Evolutionary conservation across 1,140 invertebrate genomes (phyloP).

Genomic region (Sycophila sp.): DNA sequence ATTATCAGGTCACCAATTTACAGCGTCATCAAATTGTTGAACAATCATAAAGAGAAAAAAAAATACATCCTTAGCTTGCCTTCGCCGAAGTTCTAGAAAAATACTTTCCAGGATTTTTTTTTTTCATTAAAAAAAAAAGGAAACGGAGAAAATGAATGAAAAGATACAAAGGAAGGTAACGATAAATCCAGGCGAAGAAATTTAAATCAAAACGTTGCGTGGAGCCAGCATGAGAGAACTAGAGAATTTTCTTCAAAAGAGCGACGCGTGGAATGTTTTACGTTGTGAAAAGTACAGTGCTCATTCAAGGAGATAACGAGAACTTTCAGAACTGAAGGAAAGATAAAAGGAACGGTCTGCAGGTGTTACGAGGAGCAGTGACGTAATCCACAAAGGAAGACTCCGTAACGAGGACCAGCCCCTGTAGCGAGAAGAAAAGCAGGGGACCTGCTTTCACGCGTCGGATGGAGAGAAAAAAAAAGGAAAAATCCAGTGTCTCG

Average conservation of each 20-base stretch:
- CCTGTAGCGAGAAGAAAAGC: background rate
- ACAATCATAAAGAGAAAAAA: too few relatives aligned
- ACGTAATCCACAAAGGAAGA: conserved; percentile 25
- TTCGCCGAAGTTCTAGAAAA: too few relatives aligned
- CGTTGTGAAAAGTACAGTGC: conserved; percentile 13
- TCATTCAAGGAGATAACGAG: conserved; percentile 29
- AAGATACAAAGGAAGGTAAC: background rate
- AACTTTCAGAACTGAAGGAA: conserved; percentile 26
- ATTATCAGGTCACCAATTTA: too few relatives aligned
- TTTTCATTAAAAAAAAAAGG: too few relatives aligned
- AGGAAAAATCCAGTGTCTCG: background rate
- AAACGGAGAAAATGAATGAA: background rate
- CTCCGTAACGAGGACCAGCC: background rate
- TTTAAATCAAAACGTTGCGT: conserved; percentile 2
- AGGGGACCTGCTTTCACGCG: background rate
- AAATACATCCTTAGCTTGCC: too few relatives aligned
- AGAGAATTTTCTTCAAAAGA: background rate
- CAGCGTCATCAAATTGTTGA: too few relatives aligned
- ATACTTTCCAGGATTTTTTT: too few relatives aligned
- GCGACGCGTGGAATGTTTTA: conserved; percentile 1
- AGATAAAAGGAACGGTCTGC: conserved; percentile 25
- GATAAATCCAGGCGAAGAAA: background rate
- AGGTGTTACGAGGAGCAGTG: background rate
- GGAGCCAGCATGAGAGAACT: background rate
- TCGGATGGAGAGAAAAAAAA: too few relatives aligned